Evolutionary conservation across 2,113 vertebrate genomes (phyloP).

Genomic region (Caracal caracal): DNA sequence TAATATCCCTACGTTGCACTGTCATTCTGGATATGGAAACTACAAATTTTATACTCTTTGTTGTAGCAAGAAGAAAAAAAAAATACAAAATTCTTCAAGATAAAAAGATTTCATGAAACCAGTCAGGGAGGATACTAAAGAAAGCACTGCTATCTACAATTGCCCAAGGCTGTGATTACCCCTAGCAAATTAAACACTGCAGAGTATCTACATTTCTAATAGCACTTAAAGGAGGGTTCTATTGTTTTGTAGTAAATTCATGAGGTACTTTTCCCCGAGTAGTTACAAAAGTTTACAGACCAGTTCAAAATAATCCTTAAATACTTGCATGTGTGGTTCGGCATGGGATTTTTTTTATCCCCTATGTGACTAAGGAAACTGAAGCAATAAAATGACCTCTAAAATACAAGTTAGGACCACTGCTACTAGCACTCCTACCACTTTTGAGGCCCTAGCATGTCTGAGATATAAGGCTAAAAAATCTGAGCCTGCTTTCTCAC

Average conservation of each 20-base stretch:
- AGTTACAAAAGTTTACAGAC: conserved; percentile 18
- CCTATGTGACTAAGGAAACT: neutral
- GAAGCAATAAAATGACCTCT: conserved; percentile 29
- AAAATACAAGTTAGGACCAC: neutral
- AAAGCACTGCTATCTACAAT: conserved; percentile 43
- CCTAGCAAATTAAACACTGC: conserved; percentile 6
- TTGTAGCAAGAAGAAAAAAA: conserved; percentile 81
- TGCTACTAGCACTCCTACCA: neutral
- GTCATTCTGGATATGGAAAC: conserved; percentile 77
- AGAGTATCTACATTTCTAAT: conserved; percentile 66
- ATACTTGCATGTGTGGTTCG: neutral
- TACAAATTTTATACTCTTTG: conserved; percentile 84
- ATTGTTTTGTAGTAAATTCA: neutral
- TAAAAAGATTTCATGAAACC: conserved; percentile 73
- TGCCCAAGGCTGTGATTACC: conserved; percentile 35
- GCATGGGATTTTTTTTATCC: neutral
- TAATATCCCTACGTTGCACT: conserved; percentile 82
- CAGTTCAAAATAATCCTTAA: conserved; percentile 2
- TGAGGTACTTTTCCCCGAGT: neutral
- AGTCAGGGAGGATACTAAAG: conserved; percentile 35
- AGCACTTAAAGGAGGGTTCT: conserved; percentile 26
- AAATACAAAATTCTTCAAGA: conserved; percentile 59
- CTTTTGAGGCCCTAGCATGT: neutral
- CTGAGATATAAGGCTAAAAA: neutral
- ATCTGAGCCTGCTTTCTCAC: neutral